Base-by-base conservation (phyloP, 1,140 invertebrate species). In the Macrocentrus cingulum region DNA sequence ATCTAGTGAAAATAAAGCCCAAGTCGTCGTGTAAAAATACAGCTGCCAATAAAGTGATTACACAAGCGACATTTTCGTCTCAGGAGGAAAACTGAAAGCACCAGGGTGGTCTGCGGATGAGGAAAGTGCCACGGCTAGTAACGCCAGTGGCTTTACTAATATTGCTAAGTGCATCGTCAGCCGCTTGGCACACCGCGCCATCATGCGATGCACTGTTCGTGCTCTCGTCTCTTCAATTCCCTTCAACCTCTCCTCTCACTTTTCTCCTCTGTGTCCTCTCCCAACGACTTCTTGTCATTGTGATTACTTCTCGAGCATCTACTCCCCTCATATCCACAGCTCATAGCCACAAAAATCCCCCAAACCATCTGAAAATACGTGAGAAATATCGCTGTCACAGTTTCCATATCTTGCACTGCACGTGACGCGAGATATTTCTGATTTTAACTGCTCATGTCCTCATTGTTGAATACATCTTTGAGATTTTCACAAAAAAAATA, bases 161-260 rank as follows among this genome's bases (percentile, higher is more conserved):
- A 73, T 71, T 66, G 64, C 69, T 73, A 73, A 73, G 71, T 73
- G 71, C 70, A 72, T 72, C 68, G 68, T 71, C 68, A 72, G 68
- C 61, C 64, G 66, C 56, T 70, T 67, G 65, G 62, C 70, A 63
- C 60, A 63, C 62, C 45, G 48, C 66, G 57, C 60, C 63, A 62
- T 63, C 62, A 69, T 68, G 65, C 60, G 59, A 62, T 66, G 63
- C 59, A 60, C 37, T 15, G 5, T n/a, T 60, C 57, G 8, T 22
- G 53, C 54, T 20, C 62, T 50, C 51, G 41, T 58, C 62, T 64
- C 59, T 64, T 61, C 51, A 63, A 63, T 63, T 55, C 44, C 32
- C 54, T 59, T 15, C 41, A 56, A 56, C 36, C 20, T 25, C 2
- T 51, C 6, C 37, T 37, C 51, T 32, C 37, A 46, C 45, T 42